Evolutionary conservation across 2,113 vertebrate species (phyloP).

Genomic region (Bombycilla garrulus): DNA sequence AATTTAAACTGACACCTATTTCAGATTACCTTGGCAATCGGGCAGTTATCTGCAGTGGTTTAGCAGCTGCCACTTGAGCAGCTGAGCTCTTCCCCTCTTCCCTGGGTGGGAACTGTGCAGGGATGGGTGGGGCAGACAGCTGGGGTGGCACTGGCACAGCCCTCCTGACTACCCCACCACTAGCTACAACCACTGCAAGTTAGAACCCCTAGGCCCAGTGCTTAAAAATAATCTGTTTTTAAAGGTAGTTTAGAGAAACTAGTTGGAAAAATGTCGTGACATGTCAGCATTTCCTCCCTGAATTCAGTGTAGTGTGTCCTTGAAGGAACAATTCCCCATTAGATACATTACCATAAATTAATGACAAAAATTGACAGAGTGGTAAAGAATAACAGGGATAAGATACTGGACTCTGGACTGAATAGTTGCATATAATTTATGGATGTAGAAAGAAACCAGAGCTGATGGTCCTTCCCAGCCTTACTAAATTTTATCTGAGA

Average conservation of each 20-base stretch:
- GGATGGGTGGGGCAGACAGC: background rate
- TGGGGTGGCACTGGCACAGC: background rate
- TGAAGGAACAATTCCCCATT: background rate
- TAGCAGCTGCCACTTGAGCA: slow-evolving; percentile 18
- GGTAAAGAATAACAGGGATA: background rate
- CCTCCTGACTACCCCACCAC: rapidly evolving
- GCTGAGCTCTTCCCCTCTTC: background rate
- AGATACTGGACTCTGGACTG: background rate
- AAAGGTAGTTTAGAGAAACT: background rate
- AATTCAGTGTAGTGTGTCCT: background rate
- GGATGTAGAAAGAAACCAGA: background rate
- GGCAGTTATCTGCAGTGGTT: slow-evolving; percentile 13
- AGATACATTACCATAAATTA: background rate
- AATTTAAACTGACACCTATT: background rate
- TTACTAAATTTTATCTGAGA: background rate
- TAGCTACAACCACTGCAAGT: rapidly evolving
- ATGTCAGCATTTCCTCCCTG: background rate
- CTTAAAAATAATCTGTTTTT: background rate
- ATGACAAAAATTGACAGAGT: background rate
- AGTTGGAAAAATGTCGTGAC: background rate
- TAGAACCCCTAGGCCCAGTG: too few species aligned
- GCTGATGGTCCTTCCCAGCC: background rate
- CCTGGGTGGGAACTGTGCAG: background rate
- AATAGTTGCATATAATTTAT: background rate
- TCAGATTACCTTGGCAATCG: background rate